Percentiles rank a stretch among this genome's conserved stretches.
Conservation (phyloP, 2,113 vertebrate genomes). For the Talpa occidentalis region DNA sequence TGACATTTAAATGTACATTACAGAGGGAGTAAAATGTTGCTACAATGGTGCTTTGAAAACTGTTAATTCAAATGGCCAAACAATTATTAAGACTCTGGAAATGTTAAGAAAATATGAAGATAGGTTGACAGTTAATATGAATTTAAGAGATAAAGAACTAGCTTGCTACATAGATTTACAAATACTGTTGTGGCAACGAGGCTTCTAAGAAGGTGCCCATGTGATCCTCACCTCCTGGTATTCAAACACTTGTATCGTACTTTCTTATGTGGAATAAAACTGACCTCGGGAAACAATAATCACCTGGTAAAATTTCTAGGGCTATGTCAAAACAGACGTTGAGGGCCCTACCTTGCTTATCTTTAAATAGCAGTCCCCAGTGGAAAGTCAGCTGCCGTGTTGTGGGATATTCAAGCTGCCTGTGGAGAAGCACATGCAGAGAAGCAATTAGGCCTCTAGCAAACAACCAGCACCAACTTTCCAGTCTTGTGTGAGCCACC, state of each 20-base stretch:
- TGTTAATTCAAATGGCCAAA: not conserved
- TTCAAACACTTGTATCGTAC: not conserved
- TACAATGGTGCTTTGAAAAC: not conserved
- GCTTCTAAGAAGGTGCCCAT: not conserved
- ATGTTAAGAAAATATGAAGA: not conserved
- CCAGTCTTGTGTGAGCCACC: not conserved
- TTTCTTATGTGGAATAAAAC: not conserved
- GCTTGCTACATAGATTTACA: not conserved
- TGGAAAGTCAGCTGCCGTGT: not conserved
- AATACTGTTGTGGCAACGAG: not conserved
- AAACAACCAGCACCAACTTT: not conserved
- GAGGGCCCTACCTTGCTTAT: not conserved
- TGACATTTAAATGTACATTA: not conserved
- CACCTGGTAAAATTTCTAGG: not conserved
- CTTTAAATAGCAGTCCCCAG: not conserved
- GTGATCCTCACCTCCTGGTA: not conserved
- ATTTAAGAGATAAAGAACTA: not conserved
- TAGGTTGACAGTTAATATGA: not conserved
- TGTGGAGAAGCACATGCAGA: not conserved
- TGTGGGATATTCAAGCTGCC: not conserved
- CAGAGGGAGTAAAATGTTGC: not conserved
- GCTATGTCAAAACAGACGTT: not conserved
- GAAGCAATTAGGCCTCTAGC: not conserved
- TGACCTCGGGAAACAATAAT: not conserved
- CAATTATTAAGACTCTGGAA: conserved; percentile 4